These are phyloP conservation scores for Chymomyza caudatula DNA, from an alignment of 2,888 invertebrate species.

Conservation along the genomic window DNA sequence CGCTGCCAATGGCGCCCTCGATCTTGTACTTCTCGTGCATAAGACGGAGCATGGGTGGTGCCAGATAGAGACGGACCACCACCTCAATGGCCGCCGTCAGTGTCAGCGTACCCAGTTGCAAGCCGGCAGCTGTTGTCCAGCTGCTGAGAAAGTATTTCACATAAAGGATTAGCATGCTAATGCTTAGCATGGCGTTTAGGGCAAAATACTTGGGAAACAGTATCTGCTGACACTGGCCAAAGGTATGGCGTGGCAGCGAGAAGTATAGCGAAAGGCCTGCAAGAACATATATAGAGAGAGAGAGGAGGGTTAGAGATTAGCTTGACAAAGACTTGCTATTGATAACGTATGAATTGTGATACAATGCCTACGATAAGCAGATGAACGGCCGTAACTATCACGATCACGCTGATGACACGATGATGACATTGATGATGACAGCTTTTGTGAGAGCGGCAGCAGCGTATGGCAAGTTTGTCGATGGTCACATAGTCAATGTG, in stretches of 20 bases:
- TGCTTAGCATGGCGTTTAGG: conserved; percentile 86
- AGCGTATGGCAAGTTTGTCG: background rate
- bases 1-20: conserved; percentile 87
- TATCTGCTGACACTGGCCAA: conserved; percentile 91
- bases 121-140: conserved; percentile 79
- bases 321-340: background rate
- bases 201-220: conserved; percentile 93
- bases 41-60: conserved; percentile 85
- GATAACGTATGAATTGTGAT: background rate
- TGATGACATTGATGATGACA: conserved; percentile 12
- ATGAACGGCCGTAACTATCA: background rate
- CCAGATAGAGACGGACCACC: conserved; percentile 86
- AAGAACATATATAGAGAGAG: conserved; percentile 42
- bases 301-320: background rate
- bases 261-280: conserved; percentile 91
- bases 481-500: too few species aligned
- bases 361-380: conserved; percentile 36
- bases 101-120: conserved; percentile 79
- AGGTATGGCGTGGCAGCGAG: conserved; percentile 89
- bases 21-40: conserved; percentile 87
- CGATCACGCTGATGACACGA: background rate
- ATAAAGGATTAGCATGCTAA: conserved; percentile 85
- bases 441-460: background rate
- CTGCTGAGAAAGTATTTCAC: conserved; percentile 79
- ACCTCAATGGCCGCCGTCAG: conserved; percentile 82